Evolutionary conservation across 2,113 vertebrate species (phyloP), one percentile per base, ranked within the genome.

Genomic region (Saguinus imperator): DNA sequence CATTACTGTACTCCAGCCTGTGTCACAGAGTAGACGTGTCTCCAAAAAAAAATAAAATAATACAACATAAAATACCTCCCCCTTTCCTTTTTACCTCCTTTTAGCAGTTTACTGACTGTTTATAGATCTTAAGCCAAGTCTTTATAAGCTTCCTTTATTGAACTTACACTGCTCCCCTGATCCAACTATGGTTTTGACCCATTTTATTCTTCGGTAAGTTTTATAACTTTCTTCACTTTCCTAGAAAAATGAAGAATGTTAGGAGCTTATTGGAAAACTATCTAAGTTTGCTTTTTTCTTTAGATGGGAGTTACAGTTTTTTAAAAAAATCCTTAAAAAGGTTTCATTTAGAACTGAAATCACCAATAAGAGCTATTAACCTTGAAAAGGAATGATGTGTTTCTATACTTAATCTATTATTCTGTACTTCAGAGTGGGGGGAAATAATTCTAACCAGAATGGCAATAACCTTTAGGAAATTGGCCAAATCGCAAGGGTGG

Each of bases 391-490:
- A 96, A 90, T 93, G 61, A 91, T 87, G 58, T 43, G 75, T 79
- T 64, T 86, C 43, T 96, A 66, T 20, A 86, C 61, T 87, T 94
- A 87, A 86, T 75, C 37, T 95, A 23, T 57, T n/a, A 75, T 89
- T 94, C 61, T 79, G 86, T 91, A 57, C 37, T 82, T 95, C 85
- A 85, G 35, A 91, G 72, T 96, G 3, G 27, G 37, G 18, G 1
- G 5, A 10, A 61, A 72, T 81, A 57, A 77, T 88, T 87, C 84
- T 86, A 90, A 90, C 90, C n/a, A 3, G 21, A 80, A 94, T 79
- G 25, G 85, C n/a, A 94, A 96, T 93, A 97, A 94, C 73, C 68
- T 96, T 94, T 97, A 85, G 89, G 88, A 97, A 96, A 96, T 0
- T 66, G 70, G 48, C 64, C 35, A 1, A 87, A 72, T 97, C 90